Base-by-base conservation (phyloP, 1,140 invertebrate genomes). In the Diabrotica undecimpunctata region DNA sequence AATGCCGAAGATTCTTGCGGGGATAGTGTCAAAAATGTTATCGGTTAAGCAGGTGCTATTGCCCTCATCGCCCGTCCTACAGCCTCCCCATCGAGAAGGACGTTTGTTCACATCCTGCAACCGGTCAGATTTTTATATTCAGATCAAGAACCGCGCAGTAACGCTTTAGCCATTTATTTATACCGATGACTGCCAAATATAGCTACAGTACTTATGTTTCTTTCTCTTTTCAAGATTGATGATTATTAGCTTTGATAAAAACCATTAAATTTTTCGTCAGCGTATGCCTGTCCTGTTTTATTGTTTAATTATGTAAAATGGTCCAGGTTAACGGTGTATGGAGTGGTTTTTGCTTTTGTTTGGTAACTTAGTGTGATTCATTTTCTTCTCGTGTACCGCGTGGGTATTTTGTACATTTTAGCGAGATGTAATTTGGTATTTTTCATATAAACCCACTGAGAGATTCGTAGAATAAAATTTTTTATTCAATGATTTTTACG, bases 61-160 rank as follows among this genome's bases (percentile, higher is more conserved):
- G n/a, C 59, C 41, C 59, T 10, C 11, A 25, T 61, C 59, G 14
- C 59, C 59, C 12, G 14, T 39, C 14, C 10, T 12, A 14, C 9
- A 10, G 36, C 54, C 38, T 12, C 54, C 62, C 62, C 25, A 38
- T 55, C 54, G 53, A 50, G 62, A 64, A 64, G 62, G 62, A 14
- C 62, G 62, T 64, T 64, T 64, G 54, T 57, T 64, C 37, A 50
- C 62, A 13, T 46, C 25, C 57, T 25, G 38, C 13, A 57, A 64
- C 62, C 62, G 62, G 62, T 64, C 54, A 13, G 6, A 14, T 8
- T 38, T 62, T 52, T 55, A 55, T 63, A 55, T 41, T 37, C 46
- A 35, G 9, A 51, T 61, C 59, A 37, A 64, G 25, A 55, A 50
- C 51, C 12, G 14, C 50, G n/a, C 41, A 46, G 41, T 37, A 37